Evolutionary conservation across 2,888 invertebrate genomes (phyloP).

Genomic region (Trachelus iudaicus): DNA sequence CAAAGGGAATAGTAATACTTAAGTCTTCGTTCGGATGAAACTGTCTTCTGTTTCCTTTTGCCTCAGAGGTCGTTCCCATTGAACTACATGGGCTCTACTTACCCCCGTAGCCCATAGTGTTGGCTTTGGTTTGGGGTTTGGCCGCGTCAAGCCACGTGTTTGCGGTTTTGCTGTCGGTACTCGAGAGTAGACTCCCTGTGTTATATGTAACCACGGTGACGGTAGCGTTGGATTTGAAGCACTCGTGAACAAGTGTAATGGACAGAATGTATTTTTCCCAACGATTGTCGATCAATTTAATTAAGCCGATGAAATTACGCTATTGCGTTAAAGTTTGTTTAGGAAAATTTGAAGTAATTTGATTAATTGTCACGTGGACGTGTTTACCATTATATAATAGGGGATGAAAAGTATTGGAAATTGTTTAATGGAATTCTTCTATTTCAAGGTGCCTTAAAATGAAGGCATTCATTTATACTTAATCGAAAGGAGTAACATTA

Average conservation of each 20-base stretch:
- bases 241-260: background rate
- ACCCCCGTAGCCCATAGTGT: conserved; percentile 55
- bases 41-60: conserved; percentile 19
- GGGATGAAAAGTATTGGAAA: background rate
- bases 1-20: conserved; percentile 29
- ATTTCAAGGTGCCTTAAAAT: background rate
- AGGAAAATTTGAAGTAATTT: background rate
- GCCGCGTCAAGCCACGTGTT: conserved; percentile 63
- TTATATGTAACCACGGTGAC: background rate
- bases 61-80: conserved; percentile 24
- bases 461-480: background rate
- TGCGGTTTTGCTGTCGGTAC: conserved; percentile 63
- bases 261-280: background rate
- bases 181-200: conserved; percentile 43
- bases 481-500: background rate
- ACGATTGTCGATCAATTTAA: background rate
- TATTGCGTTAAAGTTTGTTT: background rate
- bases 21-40: conserved; percentile 16
- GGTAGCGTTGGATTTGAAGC: background rate
- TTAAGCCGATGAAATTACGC: background rate
- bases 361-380: background rate
- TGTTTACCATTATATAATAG: background rate
- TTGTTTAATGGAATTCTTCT: background rate
- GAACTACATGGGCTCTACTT: conserved; percentile 55
- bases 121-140: conserved; percentile 63